Percentiles rank a stretch among this genome's conserved stretches.
phyloP scores from a whole-genome alignment of 1,140 invertebrate genomes.

The Rhyacophila brunnea region DNA sequence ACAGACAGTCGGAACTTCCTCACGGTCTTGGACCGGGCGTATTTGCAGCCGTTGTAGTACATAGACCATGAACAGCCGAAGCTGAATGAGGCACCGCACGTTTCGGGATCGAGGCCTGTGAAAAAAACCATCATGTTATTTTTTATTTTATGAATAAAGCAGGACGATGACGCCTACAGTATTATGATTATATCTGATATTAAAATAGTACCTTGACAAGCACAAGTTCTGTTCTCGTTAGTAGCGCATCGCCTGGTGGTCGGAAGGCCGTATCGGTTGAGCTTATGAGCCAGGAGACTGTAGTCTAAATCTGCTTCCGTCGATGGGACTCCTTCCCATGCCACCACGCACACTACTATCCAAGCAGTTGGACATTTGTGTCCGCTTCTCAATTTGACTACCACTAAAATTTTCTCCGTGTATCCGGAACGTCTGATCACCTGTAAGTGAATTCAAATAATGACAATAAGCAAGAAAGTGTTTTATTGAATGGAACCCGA shows the following conservation, averaged over 20 bases:
- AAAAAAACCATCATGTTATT: background rate
- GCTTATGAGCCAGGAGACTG: conserved; percentile 77
- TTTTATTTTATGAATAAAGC: no score
- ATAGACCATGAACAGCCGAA: conserved; percentile 98
- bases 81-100: conserved; percentile 89
- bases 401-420: conserved; percentile 87
- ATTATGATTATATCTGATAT: no score
- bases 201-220: conserved; percentile 88
- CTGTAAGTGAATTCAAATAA: conserved; percentile 54
- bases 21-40: conserved; percentile 87
- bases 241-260: conserved; percentile 85
- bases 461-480: no score
- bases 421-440: conserved; percentile 78
- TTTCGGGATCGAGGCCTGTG: conserved; percentile 73
- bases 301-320: conserved; percentile 85
- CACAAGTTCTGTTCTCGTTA: conserved; percentile 89
- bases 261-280: conserved; percentile 79
- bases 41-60: conserved; percentile 98
- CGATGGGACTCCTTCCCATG: conserved; percentile 87
- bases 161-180: no score
- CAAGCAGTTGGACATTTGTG: conserved; percentile 83
- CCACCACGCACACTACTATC: conserved; percentile 86
- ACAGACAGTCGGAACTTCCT: conserved; percentile 91
- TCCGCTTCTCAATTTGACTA: conserved; percentile 85
- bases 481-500: no score